Percentiles rank a stretch among this genome's conserved stretches.
Evolutionary conservation across 2,888 invertebrate genomes (phyloP).

Genomic region (Cynaeus angustus): DNA sequence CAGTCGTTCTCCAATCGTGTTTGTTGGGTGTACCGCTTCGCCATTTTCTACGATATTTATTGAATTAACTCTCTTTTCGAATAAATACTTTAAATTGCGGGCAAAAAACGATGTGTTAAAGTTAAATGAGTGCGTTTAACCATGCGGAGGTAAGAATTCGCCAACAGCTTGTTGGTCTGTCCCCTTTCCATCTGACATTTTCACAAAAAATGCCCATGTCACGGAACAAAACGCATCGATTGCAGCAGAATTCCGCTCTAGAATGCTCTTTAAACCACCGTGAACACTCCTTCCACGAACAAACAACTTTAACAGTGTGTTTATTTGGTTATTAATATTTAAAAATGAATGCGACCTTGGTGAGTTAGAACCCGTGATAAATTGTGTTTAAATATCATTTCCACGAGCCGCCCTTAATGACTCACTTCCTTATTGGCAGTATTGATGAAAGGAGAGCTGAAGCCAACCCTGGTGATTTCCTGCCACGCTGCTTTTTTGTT

Average conservation of each 20-base stretch:
- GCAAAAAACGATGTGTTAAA: slow-evolving; percentile 43
- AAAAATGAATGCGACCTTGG: slow-evolving; percentile 21
- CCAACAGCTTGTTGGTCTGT: slow-evolving; percentile 60
- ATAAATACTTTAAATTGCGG: slow-evolving; percentile 47
- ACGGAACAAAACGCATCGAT: slow-evolving; percentile 15
- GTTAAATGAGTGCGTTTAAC: slow-evolving; percentile 27
- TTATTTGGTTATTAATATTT: slow-evolving; percentile 11
- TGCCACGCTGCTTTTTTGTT: slow-evolving; percentile 31
- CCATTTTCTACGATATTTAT: slow-evolving; percentile 60
- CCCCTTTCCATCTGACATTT: slow-evolving; percentile 60
- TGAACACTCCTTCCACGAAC: background rate
- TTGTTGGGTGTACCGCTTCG: slow-evolving; percentile 61
- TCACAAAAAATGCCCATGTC: slow-evolving; percentile 49
- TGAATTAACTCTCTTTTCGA: slow-evolving; percentile 48
- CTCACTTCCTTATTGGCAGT: slow-evolving; percentile 57
- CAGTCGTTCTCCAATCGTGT: slow-evolving; percentile 53
- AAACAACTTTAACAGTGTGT: background rate
- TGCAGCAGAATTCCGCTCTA: background rate
- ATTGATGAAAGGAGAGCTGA: slow-evolving; percentile 30
- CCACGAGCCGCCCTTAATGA: slow-evolving; percentile 55
- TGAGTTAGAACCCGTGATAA: slow-evolving; percentile 1
- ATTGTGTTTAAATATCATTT: slow-evolving; percentile 10
- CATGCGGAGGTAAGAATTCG: slow-evolving; percentile 53
- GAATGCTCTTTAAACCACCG: too few species aligned
- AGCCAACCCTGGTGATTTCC: slow-evolving; percentile 23